These are phyloP conservation scores for Enteromius paludinosus DNA, from an alignment of 2,797 vertebrate species.

Conservation along the genomic window DNA sequence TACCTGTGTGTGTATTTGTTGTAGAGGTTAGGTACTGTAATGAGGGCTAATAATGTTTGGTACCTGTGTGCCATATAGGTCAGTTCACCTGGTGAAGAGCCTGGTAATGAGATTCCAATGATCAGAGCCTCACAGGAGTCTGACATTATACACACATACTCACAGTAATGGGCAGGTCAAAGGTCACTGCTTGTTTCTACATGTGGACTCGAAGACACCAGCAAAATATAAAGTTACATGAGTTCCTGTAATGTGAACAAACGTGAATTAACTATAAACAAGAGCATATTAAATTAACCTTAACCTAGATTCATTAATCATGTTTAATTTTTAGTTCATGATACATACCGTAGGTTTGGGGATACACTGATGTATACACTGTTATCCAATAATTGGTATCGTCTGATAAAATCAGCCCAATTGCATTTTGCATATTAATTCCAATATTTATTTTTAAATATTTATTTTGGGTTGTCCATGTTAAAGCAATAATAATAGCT, in stretches of 20 bases:
- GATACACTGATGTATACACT: too few relatives aligned
- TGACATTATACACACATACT: constrained; percentile 16
- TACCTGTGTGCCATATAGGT: constrained; percentile 21
- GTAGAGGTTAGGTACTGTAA: constrained; percentile 31
- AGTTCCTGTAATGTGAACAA: background rate
- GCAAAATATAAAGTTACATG: constrained; percentile 13
- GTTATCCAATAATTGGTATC: too few relatives aligned
- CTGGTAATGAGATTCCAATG: constrained; percentile 40
- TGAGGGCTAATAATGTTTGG: constrained; percentile 35
- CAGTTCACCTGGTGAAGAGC: constrained; percentile 31
- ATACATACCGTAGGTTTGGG: background rate
- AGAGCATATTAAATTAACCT: background rate
- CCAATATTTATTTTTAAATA: too few relatives aligned
- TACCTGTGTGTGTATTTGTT: constrained; percentile 13
- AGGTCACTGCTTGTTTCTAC: constrained; percentile 23
- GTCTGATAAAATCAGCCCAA: too few relatives aligned
- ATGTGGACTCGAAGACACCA: background rate
- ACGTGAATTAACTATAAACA: background rate
- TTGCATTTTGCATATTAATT: background rate
- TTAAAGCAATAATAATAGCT: too few relatives aligned
- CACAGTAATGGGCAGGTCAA: constrained; percentile 11
- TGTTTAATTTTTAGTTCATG: background rate
- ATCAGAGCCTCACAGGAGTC: constrained; percentile 14
- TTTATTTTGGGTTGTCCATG: too few relatives aligned
- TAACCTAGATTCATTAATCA: background rate